Conservation (phyloP, 2,888 invertebrate genomes). For the Dastarcus helophoroides region DNA sequence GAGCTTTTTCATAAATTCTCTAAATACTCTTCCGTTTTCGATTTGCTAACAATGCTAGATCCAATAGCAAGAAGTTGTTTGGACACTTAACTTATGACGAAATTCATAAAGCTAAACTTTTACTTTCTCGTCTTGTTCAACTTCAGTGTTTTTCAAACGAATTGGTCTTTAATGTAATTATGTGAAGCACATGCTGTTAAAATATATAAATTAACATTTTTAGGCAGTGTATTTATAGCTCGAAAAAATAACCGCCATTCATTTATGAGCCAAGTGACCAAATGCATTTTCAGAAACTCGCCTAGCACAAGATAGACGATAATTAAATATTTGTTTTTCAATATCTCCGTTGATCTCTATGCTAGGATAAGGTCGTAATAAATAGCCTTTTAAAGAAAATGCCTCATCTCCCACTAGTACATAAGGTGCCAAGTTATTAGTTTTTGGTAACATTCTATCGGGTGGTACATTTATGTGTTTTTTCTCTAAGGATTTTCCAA, state of each 20-base stretch:
- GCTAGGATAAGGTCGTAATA: conserved; percentile 1
- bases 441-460: too few relatives aligned
- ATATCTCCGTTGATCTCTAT: not conserved
- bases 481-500: too few relatives aligned
- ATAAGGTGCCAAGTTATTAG: too few relatives aligned
- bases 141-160: not conserved
- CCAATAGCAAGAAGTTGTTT: not conserved
- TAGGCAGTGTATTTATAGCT: conserved; percentile 1
- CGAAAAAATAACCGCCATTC: too few relatives aligned
- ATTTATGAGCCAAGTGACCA: not conserved
- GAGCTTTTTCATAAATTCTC: conserved; percentile 4
- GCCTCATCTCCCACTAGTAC: too few relatives aligned
- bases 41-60: conserved; percentile 3
- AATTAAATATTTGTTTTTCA: conserved; percentile 1
- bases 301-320: conserved; percentile 1
- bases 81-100: conserved; percentile 3
- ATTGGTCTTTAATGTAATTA: too few relatives aligned
- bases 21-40: conserved; percentile 1
- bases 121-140: conserved; percentile 4
- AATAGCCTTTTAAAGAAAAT: conserved; percentile 1
- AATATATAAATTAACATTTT: too few relatives aligned
- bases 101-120: not conserved
- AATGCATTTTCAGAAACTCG: conserved; percentile 1
- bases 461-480: too few relatives aligned
- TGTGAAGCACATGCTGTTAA: too few relatives aligned